Conservation (phyloP, 2,797 vertebrate species). For the Poecilia wingei region DNA sequence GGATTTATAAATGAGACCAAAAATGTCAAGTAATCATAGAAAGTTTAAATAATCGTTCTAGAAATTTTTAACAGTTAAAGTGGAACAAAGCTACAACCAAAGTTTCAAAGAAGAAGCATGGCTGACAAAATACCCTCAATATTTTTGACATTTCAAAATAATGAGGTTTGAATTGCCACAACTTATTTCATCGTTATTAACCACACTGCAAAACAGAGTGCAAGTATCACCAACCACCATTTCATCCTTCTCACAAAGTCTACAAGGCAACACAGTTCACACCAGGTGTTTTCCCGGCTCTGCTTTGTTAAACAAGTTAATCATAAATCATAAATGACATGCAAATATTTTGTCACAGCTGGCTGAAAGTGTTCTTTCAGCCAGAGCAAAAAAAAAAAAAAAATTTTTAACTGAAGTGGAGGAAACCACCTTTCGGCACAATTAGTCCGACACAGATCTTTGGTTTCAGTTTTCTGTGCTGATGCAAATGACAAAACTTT, state of each 20-base stretch:
- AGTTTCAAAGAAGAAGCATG: neutral
- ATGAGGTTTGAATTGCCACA: neutral
- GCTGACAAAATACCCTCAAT: neutral
- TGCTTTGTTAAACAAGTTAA: neutral
- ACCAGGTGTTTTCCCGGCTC: neutral
- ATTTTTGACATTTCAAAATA: neutral
- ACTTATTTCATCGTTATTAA: neutral
- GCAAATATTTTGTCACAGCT: neutral
- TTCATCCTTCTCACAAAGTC: neutral
- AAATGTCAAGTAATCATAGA: neutral
- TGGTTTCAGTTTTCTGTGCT: neutral
- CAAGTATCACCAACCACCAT: neutral
- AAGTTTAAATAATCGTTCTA: neutral
- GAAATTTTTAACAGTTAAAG: neutral
- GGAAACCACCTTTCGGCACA: neutral
- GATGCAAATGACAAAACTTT: neutral
- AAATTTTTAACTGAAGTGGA: neutral
- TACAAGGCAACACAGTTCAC: neutral
- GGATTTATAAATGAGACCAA: neutral
- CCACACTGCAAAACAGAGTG: neutral
- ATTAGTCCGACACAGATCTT: neutral
- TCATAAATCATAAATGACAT: neutral
- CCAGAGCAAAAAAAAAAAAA: no score
- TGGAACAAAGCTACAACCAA: neutral
- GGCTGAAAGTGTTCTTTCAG: neutral